These are phyloP conservation scores for Microtus oregoni DNA, from an alignment of 2,113 vertebrate species.

Conservation along the genomic window DNA sequence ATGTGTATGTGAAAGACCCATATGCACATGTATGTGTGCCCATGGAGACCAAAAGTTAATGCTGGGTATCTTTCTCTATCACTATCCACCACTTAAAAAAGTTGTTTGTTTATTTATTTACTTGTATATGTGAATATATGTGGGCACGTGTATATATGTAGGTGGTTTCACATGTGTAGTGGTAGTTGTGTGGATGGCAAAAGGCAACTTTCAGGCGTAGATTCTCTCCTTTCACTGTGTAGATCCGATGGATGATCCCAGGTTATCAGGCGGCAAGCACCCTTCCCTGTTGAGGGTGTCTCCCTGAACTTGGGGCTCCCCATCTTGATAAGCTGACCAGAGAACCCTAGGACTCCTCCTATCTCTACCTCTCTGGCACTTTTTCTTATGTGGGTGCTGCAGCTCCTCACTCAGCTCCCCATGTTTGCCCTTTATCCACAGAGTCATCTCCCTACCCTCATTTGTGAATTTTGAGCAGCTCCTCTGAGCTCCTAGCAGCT, in stretches of 20 bases:
- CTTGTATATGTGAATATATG: neutral
- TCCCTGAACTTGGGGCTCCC: neutral
- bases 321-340: neutral
- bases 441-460: neutral
- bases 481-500: neutral
- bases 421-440: neutral
- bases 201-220: neutral
- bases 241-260: neutral
- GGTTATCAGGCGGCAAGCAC: neutral
- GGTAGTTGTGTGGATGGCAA: neutral
- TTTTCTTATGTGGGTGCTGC: neutral
- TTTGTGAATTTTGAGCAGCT: conserved; percentile 26
- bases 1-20: neutral
- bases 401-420: neutral
- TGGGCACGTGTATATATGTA: neutral
- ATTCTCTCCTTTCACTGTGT: neutral
- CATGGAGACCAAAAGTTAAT: neutral
- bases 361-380: neutral
- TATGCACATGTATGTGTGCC: neutral
- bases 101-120: neutral
- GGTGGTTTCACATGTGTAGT: neutral
- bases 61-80: neutral
- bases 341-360: no score
- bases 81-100: neutral
- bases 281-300: neutral